phyloP scores from a whole-genome alignment of 1,140 invertebrate genomes.

The Drosophila yakuba region DNA sequence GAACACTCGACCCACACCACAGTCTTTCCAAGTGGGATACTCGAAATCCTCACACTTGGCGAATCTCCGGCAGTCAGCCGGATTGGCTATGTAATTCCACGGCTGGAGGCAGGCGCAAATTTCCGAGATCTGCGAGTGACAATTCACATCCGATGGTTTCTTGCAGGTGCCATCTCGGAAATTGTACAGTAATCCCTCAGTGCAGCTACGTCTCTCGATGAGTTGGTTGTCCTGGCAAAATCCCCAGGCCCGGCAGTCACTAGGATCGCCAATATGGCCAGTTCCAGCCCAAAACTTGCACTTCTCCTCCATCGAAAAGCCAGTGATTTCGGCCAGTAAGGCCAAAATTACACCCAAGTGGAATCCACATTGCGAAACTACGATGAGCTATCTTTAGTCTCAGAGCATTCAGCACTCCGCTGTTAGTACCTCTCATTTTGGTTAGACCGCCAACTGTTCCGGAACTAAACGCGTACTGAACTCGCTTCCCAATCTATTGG shows the following conservation, averaged over 20 bases:
- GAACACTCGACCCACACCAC: conserved; percentile 31
- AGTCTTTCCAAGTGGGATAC: neutral
- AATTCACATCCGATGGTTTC: neutral
- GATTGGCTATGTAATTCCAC: conserved; percentile 32
- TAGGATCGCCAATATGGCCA: conserved; percentile 42
- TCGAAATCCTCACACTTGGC: conserved; percentile 10
- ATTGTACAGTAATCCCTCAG: conserved; percentile 19
- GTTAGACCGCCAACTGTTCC: conserved; percentile 9
- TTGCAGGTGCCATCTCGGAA: conserved; percentile 33
- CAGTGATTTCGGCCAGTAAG: neutral
- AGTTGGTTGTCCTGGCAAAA: conserved; percentile 41
- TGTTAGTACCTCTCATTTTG: conserved; percentile 44
- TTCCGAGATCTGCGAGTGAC: conserved; percentile 27
- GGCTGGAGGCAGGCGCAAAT: conserved; percentile 11
- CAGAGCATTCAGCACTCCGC: neutral
- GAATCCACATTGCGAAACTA: conserved; percentile 27
- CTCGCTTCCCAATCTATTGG: neutral
- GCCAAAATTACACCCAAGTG: neutral
- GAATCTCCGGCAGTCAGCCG: conserved; percentile 30
- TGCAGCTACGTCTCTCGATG: conserved; percentile 3
- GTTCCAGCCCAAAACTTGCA: conserved; percentile 37
- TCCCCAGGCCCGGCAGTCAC: conserved; percentile 45
- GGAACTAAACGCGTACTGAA: conserved; percentile 22
- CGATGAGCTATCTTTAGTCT: conserved; percentile 36
- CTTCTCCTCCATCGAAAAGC: conserved; percentile 29